Evolutionary conservation across 2,113 vertebrate genomes (phyloP).

Genomic region (Actenoides hombroni): DNA sequence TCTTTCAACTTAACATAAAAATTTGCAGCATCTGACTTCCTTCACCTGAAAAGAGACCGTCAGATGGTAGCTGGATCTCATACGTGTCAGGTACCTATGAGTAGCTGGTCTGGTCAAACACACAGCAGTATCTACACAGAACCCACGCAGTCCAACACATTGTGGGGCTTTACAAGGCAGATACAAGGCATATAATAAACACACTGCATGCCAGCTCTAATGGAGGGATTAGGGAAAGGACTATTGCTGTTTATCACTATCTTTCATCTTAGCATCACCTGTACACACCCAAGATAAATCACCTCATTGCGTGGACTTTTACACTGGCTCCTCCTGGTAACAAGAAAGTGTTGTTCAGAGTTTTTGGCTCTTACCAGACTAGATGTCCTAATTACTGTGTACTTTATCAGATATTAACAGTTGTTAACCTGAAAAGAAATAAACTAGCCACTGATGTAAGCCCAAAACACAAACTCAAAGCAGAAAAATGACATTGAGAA

Average conservation of each 20-base stretch:
- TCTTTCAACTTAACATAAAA: background rate
- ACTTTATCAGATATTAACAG: background rate
- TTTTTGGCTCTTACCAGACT: background rate
- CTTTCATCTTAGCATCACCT: constrained; percentile 33
- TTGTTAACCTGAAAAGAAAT: background rate
- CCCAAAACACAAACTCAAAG: background rate
- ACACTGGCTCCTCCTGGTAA: constrained; percentile 1
- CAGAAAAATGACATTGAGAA: background rate
- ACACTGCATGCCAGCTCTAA: background rate
- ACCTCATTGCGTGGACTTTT: background rate
- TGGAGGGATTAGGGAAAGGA: background rate
- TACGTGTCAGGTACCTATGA: accelerated
- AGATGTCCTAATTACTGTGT: background rate
- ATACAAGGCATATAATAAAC: background rate
- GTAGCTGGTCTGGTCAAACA: background rate
- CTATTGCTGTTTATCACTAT: background rate
- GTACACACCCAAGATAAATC: constrained; percentile 44
- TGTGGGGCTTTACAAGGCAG: background rate
- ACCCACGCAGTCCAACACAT: background rate
- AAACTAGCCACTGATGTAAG: background rate
- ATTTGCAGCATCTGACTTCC: background rate
- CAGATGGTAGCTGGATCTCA: background rate
- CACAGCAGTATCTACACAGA: background rate
- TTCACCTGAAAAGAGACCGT: background rate
- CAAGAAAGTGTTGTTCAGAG: background rate